A percentile compares a stretch with the other conserved stretches of the same genome.
These are phyloP conservation scores for Eupithecia subumbrata DNA, from an alignment of 2,888 invertebrate species.

Conservation along the genomic window DNA sequence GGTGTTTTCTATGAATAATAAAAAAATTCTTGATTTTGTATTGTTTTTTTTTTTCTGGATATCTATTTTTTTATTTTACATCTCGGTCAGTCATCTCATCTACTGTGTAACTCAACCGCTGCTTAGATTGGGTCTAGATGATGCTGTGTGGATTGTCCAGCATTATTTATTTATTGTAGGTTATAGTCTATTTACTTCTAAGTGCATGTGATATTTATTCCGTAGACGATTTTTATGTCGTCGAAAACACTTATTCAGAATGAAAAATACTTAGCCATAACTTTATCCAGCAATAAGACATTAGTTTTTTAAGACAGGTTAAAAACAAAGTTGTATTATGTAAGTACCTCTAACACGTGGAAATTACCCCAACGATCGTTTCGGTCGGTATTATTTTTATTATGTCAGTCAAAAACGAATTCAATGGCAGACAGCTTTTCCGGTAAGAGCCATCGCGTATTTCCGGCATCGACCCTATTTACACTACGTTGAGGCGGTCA, in stretches of 20 bases:
- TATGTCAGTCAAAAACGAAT: slow-evolving; percentile 47
- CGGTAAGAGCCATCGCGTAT: slow-evolving; percentile 53
- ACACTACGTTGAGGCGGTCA: slow-evolving; percentile 54
- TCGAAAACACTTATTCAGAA: not conserved
- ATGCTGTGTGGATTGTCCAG: too few relatives aligned
- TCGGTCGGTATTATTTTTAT: slow-evolving; percentile 2
- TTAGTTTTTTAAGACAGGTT: too few relatives aligned
- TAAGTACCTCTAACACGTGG: not conserved
- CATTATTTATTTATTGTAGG: not conserved
- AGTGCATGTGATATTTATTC: not conserved
- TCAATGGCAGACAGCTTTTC: slow-evolving; percentile 57
- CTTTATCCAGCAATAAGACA: too few relatives aligned
- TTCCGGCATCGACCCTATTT: slow-evolving; percentile 70
- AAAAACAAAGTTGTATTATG: too few relatives aligned
- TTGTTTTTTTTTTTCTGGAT: too few relatives aligned
- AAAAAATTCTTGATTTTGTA: too few relatives aligned
- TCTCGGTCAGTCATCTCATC: too few relatives aligned
- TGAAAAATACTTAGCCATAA: not conserved
- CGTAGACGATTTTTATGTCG: not conserved
- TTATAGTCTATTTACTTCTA: not conserved
- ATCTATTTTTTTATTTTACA: too few relatives aligned
- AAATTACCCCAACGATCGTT: not conserved
- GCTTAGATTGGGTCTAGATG: too few relatives aligned
- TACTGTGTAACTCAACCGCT: too few relatives aligned
- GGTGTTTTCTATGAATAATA: too few relatives aligned